Percentiles rank a stretch among this genome's conserved stretches.
phyloP scores from a whole-genome alignment of 2,888 invertebrate species.

The Volucella inflata region DNA sequence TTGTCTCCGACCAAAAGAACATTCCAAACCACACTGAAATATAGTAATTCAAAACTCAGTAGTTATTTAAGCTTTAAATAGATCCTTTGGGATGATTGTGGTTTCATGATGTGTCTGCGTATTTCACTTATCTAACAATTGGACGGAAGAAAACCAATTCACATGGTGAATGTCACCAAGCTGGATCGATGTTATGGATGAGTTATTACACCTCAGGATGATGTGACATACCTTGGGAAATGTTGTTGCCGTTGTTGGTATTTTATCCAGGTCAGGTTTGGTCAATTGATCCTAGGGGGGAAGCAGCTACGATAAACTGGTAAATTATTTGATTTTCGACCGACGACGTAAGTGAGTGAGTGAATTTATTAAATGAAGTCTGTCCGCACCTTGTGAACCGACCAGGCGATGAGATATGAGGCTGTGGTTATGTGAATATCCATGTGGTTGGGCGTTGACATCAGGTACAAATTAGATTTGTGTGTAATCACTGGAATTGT shows the following conservation, averaged over 20 bases:
- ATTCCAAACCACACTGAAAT: no score
- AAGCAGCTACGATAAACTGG: slow-evolving; percentile 5
- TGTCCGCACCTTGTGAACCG: not conserved
- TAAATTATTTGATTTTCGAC: slow-evolving; percentile 58
- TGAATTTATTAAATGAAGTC: not conserved
- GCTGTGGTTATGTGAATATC: slow-evolving; percentile 61
- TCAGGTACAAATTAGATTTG: slow-evolving; percentile 67
- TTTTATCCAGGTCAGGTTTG: not conserved
- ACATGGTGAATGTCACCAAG: slow-evolving; percentile 29
- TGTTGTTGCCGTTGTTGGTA: slow-evolving; percentile 2
- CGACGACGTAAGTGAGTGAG: no score
- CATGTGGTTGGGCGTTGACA: slow-evolving; percentile 64
- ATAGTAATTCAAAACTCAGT: no score
- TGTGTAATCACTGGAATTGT: slow-evolving; percentile 57
- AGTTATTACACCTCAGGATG: slow-evolving; percentile 60
- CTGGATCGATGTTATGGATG: slow-evolving; percentile 45
- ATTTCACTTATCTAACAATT: not conserved
- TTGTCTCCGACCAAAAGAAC: no score
- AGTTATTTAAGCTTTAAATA: no score
- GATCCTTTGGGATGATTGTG: no score
- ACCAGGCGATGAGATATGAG: slow-evolving; percentile 64
- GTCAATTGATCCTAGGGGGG: slow-evolving; percentile 17
- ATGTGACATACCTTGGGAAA: slow-evolving; percentile 47
- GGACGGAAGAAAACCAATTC: slow-evolving; percentile 40
- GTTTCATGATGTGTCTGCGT: no score